Base-by-base conservation (phyloP, 2,113 vertebrate genomes). In the Pavo muticus region DNA sequence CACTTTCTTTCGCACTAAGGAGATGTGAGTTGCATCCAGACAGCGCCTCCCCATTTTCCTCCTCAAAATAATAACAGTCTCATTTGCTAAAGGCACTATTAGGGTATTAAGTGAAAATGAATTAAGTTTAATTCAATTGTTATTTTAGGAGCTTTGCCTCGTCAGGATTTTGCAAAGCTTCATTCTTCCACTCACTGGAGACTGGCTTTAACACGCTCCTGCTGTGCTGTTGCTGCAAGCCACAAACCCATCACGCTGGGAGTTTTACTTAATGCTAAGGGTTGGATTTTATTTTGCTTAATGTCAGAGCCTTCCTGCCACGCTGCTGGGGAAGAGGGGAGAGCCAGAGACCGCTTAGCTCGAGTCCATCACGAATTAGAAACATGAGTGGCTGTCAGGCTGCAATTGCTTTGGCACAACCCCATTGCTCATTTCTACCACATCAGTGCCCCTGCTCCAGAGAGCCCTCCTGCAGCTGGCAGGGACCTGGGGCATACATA, bases 241-340 rank as follows among this genome's bases (percentile, higher is more conserved):
- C 95, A 96, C 61, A 87, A 96, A 95, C 85, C 80, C 88, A 95
- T 92, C 95, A 94, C 1, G 1, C 80, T 89, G 87, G 87, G 94
- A 97, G 91, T 95, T 96, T 97, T 97, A 97, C 94, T 97, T 97
- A 97, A 97, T 94, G 95, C 61, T 96, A 94, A 97, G 87, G 76
- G 95, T 90, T 92, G 87, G 91, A 80, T 96, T 95, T 90, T 92
- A 93, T 90, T 96, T 86, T 93, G 70, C 76, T 94, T 93, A 87
- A 90, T 93, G 90, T 94, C 93, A 92, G 83, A 86, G 24, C 71
- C 76, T 95, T 85, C 73, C 88, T 94, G 88, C 56, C 50, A 72
- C 0, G 1, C 83, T 84, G 87, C 77, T 84, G 84, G 50, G 75
- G 56, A 29, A 92, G 12, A 84, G 37, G 40, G 50, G 60, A 84